Evolutionary conservation across 2,113 vertebrate species (phyloP).

Genomic region (Aplodontia rufa): DNA sequence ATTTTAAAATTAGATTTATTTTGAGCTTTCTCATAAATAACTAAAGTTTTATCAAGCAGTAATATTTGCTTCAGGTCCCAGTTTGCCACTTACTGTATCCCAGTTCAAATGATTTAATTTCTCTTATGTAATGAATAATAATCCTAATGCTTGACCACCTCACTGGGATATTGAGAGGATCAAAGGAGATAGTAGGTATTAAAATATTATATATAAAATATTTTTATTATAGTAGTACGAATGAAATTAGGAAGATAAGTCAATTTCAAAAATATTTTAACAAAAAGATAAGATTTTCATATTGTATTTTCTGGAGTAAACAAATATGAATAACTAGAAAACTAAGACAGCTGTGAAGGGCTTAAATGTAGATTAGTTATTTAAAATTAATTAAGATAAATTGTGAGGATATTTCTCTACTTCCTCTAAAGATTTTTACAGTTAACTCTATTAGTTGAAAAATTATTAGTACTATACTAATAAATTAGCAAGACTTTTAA

Average conservation of each 20-base stretch:
- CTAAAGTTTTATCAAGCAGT: background rate
- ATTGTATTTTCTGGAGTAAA: background rate
- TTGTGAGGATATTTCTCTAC: background rate
- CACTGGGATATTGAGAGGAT: background rate
- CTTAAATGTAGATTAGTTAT: background rate
- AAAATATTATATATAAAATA: background rate
- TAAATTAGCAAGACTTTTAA: background rate
- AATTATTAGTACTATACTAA: constrained; percentile 2
- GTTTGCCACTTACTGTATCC: constrained; percentile 7
- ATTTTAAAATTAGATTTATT: constrained; percentile 35
- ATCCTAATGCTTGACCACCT: background rate
- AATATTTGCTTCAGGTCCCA: background rate
- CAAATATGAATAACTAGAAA: background rate
- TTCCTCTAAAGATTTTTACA: background rate
- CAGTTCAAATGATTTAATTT: background rate
- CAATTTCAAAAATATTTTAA: constrained; percentile 18
- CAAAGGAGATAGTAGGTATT: background rate
- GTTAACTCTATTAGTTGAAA: constrained; percentile 15
- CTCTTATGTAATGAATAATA: constrained; percentile 11
- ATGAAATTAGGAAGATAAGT: background rate
- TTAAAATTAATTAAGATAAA: constrained; percentile 31
- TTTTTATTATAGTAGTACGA: background rate
- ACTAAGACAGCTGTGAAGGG: background rate
- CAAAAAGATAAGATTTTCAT: background rate
- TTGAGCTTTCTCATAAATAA: background rate